A percentile compares a stretch with the other conserved stretches of the same genome.
Evolutionary conservation across 1,140 invertebrate species (phyloP).

Genomic region (Eupristina koningsbergeri): DNA sequence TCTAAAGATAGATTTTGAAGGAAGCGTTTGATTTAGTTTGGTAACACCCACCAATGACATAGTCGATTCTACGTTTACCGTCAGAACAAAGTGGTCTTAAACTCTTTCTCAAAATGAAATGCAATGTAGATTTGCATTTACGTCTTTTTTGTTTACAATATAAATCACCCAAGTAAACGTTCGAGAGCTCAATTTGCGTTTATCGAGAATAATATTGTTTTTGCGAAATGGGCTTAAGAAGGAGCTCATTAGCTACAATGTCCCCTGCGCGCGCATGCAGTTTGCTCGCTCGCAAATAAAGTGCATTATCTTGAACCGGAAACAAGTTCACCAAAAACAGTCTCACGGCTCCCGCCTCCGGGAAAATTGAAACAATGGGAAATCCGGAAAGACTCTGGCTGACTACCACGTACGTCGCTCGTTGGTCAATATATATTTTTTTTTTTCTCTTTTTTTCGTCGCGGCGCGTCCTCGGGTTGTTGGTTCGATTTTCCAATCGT

Average conservation of each 20-base stretch:
- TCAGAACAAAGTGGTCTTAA: neutral
- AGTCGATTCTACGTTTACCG: neutral
- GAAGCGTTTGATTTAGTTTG: neutral
- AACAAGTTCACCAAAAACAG: slow-evolving; percentile 27
- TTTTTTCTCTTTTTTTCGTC: slow-evolving; percentile 8
- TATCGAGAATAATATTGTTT: neutral
- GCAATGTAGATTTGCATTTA: too few relatives aligned
- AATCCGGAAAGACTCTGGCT: neutral
- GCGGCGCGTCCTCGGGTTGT: slow-evolving; percentile 7
- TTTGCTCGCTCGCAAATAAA: neutral
- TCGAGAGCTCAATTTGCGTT: neutral
- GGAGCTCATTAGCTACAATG: neutral
- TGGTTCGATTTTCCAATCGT: neutral
- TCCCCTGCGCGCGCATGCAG: neutral
- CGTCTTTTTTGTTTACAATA: neutral
- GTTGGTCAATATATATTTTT: too few relatives aligned
- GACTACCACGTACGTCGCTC: too few relatives aligned
- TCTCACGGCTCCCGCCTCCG: neutral
- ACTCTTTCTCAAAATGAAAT: neutral
- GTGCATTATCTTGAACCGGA: neutral
- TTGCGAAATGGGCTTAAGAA: neutral
- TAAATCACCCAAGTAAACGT: neutral
- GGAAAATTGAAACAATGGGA: neutral
- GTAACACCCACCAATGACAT: neutral
- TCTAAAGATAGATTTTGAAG: slow-evolving; percentile 14